Base-by-base conservation (phyloP, 1,140 invertebrate genomes). In the Drosophila lowei region DNA sequence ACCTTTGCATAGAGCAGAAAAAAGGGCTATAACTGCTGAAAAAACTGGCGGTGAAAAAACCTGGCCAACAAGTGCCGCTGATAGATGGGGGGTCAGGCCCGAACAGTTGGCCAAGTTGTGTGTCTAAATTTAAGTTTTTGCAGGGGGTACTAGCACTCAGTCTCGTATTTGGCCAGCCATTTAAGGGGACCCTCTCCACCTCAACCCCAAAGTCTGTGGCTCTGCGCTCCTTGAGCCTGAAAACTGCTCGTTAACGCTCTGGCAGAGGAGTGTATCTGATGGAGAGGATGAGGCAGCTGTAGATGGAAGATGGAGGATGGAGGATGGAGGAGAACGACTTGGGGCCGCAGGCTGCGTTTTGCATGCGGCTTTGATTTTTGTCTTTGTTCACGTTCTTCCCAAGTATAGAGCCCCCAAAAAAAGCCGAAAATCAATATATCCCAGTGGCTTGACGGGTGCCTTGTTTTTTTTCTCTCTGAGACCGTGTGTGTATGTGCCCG, bases 361-460 rank as follows among this genome's bases (percentile, higher is more conserved):
- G 83, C 78, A 86, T 86, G 77, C 56, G 73, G 64, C 77, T 88
- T 64, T 52, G 81, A 86, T 85, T 80, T 68, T 72, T 53, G 54
- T 66, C 72, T 75, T 57, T 70, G 64, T 72, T 73, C 61, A 70
- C 68, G 61, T 65, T 79, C 62, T 77, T 63, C 72, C 65, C 80
- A 71, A 86, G 78, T 65, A 73, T 50, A 62, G 48, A 65, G 63
- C 70, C 55, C 49, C 18, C 70, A 63, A 13, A 72, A 55, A 64
- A 65, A 13, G 11, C 34, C 34, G 34, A 55, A 86, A 85, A 85
- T 85, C 81, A 85, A 85, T 85, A 85, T 73, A 74, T 79, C 67
- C 57, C 58, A 63, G 72, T 73, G 49, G 63, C 48, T 76, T 70
- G 66, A 68, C 64, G 66, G 44, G 30, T 34, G 41, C 9, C 25